Percentiles rank a stretch among this genome's conserved stretches.
phyloP scores from a whole-genome alignment of 2,113 vertebrate genomes.

The Vidua macroura region DNA sequence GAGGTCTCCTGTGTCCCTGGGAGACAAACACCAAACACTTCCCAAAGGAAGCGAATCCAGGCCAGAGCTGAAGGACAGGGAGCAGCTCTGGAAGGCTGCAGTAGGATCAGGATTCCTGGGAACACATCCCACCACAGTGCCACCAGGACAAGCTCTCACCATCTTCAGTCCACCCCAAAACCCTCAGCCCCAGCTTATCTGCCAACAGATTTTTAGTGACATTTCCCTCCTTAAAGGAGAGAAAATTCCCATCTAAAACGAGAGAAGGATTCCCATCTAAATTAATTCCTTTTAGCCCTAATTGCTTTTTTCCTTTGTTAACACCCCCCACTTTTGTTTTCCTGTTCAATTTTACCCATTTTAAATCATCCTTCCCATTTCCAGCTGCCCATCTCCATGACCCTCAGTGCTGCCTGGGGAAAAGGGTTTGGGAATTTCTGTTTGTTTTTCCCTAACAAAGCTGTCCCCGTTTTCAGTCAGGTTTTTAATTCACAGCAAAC shows the following conservation, averaged over 20 bases:
- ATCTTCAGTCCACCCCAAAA: no score
- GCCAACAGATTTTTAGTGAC: not conserved
- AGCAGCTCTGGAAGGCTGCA: not conserved
- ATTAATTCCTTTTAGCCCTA: no score
- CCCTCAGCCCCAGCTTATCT: fast-evolving
- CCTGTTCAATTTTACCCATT: fast-evolving
- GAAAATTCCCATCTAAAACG: not conserved
- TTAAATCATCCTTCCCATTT: not conserved
- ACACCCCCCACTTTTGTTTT: fast-evolving
- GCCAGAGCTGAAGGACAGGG: not conserved
- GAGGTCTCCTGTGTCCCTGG: not conserved
- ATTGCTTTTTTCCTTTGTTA: fast-evolving
- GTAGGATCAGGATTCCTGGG: fast-evolving
- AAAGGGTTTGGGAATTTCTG: not conserved
- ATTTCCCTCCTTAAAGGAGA: fast-evolving
- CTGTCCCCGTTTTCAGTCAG: not conserved
- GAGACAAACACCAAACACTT: not conserved
- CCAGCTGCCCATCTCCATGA: not conserved
- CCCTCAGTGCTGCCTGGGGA: fast-evolving
- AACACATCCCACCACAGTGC: fast-evolving
- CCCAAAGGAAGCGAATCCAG: not conserved
- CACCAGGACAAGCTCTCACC: not conserved
- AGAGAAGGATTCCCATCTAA: fast-evolving
- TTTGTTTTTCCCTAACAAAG: not conserved
- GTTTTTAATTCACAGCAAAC: not conserved